These are phyloP conservation scores for Lochmaea crataegi DNA, from an alignment of 2,888 invertebrate genomes.

Conservation along the genomic window DNA sequence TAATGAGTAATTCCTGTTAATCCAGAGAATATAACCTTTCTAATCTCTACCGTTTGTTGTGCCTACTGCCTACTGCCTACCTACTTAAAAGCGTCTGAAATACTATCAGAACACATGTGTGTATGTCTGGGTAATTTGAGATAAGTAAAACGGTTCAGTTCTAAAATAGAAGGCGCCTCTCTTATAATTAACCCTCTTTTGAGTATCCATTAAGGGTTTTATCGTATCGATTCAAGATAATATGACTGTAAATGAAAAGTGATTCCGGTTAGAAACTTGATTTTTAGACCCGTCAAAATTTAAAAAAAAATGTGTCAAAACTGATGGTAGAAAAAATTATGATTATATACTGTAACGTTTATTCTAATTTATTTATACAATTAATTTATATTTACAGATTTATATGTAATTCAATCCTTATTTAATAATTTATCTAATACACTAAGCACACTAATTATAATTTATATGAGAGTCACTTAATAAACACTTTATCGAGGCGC, in stretches of 20 bases:
- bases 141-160: slow-evolving; percentile 45
- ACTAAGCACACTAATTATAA: too few relatives aligned
- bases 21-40: slow-evolving; percentile 6
- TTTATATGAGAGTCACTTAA: too few relatives aligned
- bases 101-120: slow-evolving; percentile 39
- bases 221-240: slow-evolving; percentile 39
- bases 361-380: too few relatives aligned
- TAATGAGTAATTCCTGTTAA: background rate
- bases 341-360: too few relatives aligned
- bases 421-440: too few relatives aligned
- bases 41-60: slow-evolving; percentile 13
- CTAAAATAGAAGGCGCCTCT: slow-evolving; percentile 46
- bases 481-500: too few relatives aligned
- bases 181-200: slow-evolving; percentile 43
- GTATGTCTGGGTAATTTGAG: slow-evolving; percentile 43
- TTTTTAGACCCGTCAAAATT: background rate
- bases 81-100: slow-evolving; percentile 31
- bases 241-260: slow-evolving; percentile 35
- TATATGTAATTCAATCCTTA: too few relatives aligned
- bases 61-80: too few relatives aligned
- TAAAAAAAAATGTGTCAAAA: background rate
- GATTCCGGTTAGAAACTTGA: slow-evolving; percentile 23
- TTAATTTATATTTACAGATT: too few relatives aligned
- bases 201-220: slow-evolving; percentile 44
- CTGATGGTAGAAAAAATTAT: too few relatives aligned